Evolutionary conservation across 2,797 vertebrate genomes (phyloP).

Genomic region (Ispidina lecontei): DNA sequence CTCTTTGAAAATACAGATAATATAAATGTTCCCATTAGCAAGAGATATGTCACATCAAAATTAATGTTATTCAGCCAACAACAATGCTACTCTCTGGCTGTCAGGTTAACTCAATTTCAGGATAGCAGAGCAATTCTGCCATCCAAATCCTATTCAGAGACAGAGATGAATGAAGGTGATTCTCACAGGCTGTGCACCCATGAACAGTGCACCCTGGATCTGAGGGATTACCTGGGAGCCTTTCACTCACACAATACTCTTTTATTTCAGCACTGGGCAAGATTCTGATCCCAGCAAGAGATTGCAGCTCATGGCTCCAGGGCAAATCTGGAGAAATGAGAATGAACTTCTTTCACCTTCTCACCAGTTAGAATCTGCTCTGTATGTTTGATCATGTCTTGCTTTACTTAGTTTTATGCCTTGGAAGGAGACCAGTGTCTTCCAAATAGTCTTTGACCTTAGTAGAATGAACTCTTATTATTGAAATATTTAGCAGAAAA

Average conservation of each 20-base stretch:
- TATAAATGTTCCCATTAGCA: conserved; percentile 74
- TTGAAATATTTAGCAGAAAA: neutral
- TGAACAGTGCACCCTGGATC: neutral
- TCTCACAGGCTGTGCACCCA: neutral
- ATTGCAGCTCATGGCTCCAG: neutral
- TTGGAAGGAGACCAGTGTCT: neutral
- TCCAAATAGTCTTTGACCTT: neutral
- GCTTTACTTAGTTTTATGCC: neutral
- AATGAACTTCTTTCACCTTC: neutral
- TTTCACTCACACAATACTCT: neutral
- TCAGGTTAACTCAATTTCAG: conserved; percentile 64
- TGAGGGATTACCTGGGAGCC: neutral
- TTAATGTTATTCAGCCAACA: conserved; percentile 65
- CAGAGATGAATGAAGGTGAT: conserved; percentile 63
- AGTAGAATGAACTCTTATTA: neutral
- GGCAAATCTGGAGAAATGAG: neutral
- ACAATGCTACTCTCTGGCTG: conserved; percentile 34
- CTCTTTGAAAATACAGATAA: conserved; percentile 54
- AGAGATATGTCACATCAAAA: conserved; percentile 74
- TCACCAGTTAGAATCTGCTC: neutral
- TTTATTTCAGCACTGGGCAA: neutral
- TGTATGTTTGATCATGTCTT: neutral
- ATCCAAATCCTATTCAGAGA: conserved; percentile 19
- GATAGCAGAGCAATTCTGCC: conserved; percentile 66
- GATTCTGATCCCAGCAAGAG: neutral